Evolutionary conservation across 2,797 vertebrate species (phyloP).

Genomic region (Fistularia tabacaria): DNA sequence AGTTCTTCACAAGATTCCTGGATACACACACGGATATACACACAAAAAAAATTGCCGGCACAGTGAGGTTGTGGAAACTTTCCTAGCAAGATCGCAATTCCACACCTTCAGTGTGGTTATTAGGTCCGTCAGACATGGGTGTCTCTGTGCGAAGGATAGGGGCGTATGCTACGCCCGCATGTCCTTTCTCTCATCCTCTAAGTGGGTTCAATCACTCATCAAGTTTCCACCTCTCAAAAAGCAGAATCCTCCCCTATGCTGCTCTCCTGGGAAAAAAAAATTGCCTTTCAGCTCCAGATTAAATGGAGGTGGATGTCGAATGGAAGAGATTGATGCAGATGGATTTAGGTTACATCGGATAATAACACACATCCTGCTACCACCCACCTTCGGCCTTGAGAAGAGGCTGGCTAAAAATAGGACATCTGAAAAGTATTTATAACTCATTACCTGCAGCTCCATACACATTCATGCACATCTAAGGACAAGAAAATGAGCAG

Average conservation of each 20-base stretch:
- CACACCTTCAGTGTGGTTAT: slow-evolving; percentile 58
- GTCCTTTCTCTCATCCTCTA: slow-evolving; percentile 43
- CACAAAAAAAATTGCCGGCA: slow-evolving; percentile 4
- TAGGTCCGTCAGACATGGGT: slow-evolving; percentile 57
- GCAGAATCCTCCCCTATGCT: slow-evolving; percentile 17
- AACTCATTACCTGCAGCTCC: slow-evolving; percentile 46
- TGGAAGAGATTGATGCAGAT: slow-evolving; percentile 44
- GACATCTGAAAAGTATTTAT: slow-evolving; percentile 49
- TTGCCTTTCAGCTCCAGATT: slow-evolving; percentile 41
- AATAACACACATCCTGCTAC: slow-evolving; percentile 24
- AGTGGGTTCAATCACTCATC: slow-evolving; percentile 67
- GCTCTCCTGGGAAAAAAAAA: slow-evolving; percentile 34
- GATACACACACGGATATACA: slow-evolving; percentile 4
- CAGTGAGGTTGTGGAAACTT: slow-evolving; percentile 43
- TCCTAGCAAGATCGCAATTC: slow-evolving; percentile 50
- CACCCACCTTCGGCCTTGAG: slow-evolving; percentile 28
- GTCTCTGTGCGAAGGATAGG: slow-evolving; percentile 49
- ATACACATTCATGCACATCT: slow-evolving; percentile 33
- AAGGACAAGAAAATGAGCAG: slow-evolving; percentile 16
- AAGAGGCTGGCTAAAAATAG: slow-evolving; percentile 52
- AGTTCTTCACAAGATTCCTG: slow-evolving; percentile 17
- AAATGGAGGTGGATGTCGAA: slow-evolving; percentile 12
- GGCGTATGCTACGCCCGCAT: slow-evolving; percentile 46
- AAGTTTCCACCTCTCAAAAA: slow-evolving; percentile 35
- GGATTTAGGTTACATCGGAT: slow-evolving; percentile 55